These are phyloP conservation scores for Rhea pennata DNA, from an alignment of 2,113 vertebrate species.

Conservation along the genomic window DNA sequence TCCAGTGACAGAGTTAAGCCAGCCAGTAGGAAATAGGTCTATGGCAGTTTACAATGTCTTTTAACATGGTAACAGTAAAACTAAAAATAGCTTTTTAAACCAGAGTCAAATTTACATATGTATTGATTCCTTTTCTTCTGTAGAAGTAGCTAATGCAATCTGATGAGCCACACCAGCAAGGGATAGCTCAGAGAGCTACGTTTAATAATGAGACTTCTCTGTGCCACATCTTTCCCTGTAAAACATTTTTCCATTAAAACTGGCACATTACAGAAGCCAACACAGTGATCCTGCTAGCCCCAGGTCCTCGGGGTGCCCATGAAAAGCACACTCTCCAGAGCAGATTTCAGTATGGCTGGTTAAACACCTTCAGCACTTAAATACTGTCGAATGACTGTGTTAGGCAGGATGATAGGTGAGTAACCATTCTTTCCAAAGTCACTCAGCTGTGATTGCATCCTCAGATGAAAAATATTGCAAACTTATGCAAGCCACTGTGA, in stretches of 20 bases:
- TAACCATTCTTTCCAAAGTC: not conserved
- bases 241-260: not conserved
- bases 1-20: not conserved
- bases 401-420: not conserved
- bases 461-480: not conserved
- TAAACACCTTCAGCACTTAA: not conserved
- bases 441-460: not conserved
- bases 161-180: conserved; percentile 46
- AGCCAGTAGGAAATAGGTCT: not conserved
- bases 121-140: conserved; percentile 68
- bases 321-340: not conserved
- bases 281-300: not conserved
- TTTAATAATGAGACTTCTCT: conserved; percentile 21
- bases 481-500: not conserved
- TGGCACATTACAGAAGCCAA: not conserved
- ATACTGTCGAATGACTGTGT: not conserved
- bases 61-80: conserved; percentile 60
- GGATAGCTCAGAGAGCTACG: conserved; percentile 15
- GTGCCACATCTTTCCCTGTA: conserved; percentile 29
- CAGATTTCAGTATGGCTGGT: not conserved
- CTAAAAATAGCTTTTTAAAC: conserved; percentile 50
- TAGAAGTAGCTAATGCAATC: conserved; percentile 61
- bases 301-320: not conserved
- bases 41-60: conserved; percentile 31
- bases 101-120: conserved; percentile 54